Conservation (phyloP, 2,888 invertebrate genomes). For the Imbricaverruca yamaguchii region DNA sequence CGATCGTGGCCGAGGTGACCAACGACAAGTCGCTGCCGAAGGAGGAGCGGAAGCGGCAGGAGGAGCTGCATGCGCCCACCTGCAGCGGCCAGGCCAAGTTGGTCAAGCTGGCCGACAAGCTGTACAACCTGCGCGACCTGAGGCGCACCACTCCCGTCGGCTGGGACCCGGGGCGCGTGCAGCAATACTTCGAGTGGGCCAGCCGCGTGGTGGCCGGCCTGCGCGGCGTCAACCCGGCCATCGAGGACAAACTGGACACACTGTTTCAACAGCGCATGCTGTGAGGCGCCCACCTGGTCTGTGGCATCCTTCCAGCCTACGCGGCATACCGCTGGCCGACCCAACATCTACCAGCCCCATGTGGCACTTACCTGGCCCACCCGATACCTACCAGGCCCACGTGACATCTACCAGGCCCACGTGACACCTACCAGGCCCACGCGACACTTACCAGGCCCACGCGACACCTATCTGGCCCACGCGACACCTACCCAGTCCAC, state of each 20-base stretch:
- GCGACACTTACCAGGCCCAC: too few species aligned
- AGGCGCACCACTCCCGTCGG: constrained; percentile 49
- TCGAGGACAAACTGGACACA: constrained; percentile 52
- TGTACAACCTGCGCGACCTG: constrained; percentile 70
- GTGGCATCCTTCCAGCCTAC: too few species aligned
- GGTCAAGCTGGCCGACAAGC: constrained; percentile 71
- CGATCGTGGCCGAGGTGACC: constrained; percentile 49
- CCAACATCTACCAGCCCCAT: too few species aligned
- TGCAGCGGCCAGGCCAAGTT: constrained; percentile 57
- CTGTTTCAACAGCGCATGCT: too few species aligned
- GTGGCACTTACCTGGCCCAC: too few species aligned
- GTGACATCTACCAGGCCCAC: too few species aligned
- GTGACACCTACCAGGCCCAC: too few species aligned
- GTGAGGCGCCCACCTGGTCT: too few species aligned
- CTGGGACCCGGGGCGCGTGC: constrained; percentile 54
- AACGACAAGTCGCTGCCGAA: constrained; percentile 64
- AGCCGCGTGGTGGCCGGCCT: constrained; percentile 56
- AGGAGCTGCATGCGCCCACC: constrained; percentile 52
- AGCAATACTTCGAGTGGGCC: constrained; percentile 62
- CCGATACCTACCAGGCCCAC: too few species aligned
- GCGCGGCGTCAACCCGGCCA: constrained; percentile 51
- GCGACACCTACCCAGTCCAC: too few species aligned
- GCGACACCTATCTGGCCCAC: too few species aligned
- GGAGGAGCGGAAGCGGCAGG: constrained; percentile 54
- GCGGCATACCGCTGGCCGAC: too few species aligned